A percentile compares a stretch with the other conserved stretches of the same genome.
Evolutionary conservation across 2,113 vertebrate species (phyloP).

Genomic region (Cacatua alba): DNA sequence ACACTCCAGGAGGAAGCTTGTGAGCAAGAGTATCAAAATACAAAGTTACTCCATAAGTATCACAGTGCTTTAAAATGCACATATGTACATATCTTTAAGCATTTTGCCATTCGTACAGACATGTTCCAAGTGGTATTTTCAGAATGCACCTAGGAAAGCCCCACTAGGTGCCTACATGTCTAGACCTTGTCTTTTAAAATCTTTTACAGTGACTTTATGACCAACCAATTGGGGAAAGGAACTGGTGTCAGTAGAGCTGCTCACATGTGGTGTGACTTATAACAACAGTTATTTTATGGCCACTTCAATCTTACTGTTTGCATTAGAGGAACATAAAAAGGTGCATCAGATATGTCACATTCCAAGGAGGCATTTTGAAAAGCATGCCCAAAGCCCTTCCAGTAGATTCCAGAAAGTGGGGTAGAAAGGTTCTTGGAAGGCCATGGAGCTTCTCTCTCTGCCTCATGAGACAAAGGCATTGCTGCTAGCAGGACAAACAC

Average conservation of each 20-base stretch:
- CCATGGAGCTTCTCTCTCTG: background rate
- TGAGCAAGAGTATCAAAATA: background rate
- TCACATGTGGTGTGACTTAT: background rate
- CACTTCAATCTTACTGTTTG: background rate
- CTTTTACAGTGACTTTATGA: background rate
- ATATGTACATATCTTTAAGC: background rate
- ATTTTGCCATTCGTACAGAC: background rate
- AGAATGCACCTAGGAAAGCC: background rate
- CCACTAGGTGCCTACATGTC: background rate
- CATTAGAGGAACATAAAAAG: background rate
- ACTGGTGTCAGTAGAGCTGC: background rate
- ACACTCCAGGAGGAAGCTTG: background rate
- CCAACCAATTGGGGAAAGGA: background rate
- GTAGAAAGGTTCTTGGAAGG: background rate
- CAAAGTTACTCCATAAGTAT: background rate
- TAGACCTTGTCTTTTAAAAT: background rate
- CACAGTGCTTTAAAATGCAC: background rate
- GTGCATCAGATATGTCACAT: background rate
- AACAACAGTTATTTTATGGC: background rate
- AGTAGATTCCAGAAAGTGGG: background rate
- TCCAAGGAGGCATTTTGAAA: background rate
- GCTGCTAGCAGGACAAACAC: background rate
- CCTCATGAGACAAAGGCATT: background rate
- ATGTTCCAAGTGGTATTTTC: background rate
- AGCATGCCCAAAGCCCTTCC: background rate